Evolutionary conservation across 2,888 invertebrate species (phyloP).

Genomic region (Lasioglossum morio): DNA sequence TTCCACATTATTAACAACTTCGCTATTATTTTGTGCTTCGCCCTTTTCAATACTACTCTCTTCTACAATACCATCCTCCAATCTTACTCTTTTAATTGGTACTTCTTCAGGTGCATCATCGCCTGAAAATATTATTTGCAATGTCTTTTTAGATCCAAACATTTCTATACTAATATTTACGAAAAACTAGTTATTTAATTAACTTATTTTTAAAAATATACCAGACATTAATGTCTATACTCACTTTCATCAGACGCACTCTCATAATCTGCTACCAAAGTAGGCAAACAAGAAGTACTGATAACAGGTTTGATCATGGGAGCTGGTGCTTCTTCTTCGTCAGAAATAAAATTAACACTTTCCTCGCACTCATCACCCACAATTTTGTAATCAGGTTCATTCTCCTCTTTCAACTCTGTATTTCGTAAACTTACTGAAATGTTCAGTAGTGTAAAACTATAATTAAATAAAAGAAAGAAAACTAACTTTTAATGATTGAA

Average conservation of each 20-base stretch:
- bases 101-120: conserved; percentile 75
- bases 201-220: too few relatives aligned
- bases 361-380: conserved; percentile 13
- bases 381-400: conserved; percentile 1
- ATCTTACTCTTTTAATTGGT: conserved; percentile 75
- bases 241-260: conserved; percentile 78
- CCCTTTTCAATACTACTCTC: conserved; percentile 15
- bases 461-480: conserved; percentile 4
- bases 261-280: conserved; percentile 79
- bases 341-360: conserved; percentile 59
- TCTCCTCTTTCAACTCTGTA: neutral
- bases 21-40: conserved; percentile 9
- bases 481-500: conserved; percentile 14
- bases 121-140: conserved; percentile 64
- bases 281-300: conserved; percentile 53
- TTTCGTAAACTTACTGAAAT: conserved; percentile 46
- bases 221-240: neutral
- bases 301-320: conserved; percentile 7
- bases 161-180: too few relatives aligned
- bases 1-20: neutral
- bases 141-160: neutral
- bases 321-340: conserved; percentile 62
- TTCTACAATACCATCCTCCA: conserved; percentile 29
- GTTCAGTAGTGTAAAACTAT: neutral
- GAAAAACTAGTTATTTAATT: too few relatives aligned